These are phyloP conservation scores for Acrossocheilus fasciatus DNA, from an alignment of 2,797 vertebrate species.

Conservation along the genomic window DNA sequence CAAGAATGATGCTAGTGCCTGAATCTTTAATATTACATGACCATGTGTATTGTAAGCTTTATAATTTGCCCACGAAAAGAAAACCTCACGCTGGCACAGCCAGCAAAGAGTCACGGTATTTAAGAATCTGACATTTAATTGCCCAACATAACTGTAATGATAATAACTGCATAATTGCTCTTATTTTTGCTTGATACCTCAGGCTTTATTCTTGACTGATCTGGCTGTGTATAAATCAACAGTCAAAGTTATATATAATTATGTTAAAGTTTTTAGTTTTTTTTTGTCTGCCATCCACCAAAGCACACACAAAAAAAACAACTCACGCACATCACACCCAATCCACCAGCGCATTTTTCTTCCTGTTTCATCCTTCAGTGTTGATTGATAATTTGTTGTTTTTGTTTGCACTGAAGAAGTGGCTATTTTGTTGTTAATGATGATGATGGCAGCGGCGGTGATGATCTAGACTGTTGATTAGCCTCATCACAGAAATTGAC, in stretches of 20 bases:
- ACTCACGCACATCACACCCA: neutral
- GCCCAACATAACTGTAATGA: conserved; percentile 46
- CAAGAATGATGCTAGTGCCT: neutral
- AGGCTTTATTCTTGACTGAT: conserved; percentile 23
- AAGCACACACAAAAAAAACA: neutral
- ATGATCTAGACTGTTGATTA: conserved; percentile 54
- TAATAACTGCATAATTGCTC: conserved; percentile 35
- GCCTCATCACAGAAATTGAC: conserved; percentile 56
- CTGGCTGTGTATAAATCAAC: conserved; percentile 31
- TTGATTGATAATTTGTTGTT: conserved; percentile 44
- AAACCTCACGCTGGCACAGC: neutral
- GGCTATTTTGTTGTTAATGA: conserved; percentile 37
- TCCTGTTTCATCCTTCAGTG: conserved; percentile 5
- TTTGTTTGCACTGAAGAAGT: conserved; percentile 44
- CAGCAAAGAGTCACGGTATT: conserved; percentile 23
- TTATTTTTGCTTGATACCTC: conserved; percentile 37
- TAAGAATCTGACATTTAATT: conserved; percentile 51
- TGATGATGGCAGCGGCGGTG: conserved; percentile 38
- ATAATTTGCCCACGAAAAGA: neutral
- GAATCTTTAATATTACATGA: conserved; percentile 33
- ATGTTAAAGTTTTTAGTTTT: neutral
- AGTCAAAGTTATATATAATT: neutral
- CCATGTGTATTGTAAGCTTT: neutral
- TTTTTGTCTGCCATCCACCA: neutral
- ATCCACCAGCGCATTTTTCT: conserved; percentile 22